Evolutionary conservation across 1,140 invertebrate species (phyloP), one percentile per base, ranked within the genome.

Genomic region (Lordiphosa clarofinis): DNA sequence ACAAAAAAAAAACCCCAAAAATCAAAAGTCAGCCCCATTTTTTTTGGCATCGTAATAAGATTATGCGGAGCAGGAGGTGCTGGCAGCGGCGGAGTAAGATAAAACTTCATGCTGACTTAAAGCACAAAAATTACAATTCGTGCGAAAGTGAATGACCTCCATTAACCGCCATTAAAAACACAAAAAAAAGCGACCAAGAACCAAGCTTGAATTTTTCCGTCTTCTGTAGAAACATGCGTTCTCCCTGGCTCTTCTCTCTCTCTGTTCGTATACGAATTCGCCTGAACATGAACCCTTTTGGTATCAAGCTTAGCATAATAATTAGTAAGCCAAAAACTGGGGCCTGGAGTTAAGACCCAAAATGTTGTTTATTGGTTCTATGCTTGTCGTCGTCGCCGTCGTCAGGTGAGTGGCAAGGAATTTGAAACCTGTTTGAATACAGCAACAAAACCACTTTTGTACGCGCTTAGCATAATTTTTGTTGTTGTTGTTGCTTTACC

Each of bases 71-170:
- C 58, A 44, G 6, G 13, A 5, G 37, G n/a, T 46, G 28, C 49
- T 40, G 31, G 58, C 40, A 44, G 19, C 33, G 53, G 40, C 46
- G 53, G 10, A 44, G 56, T 56, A 53, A 73, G 70, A 56, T 53
- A 63, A 71, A 71, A 55, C 57, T 48, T 37, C 43, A 43, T 54
- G 56, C 63, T 57, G 55, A 72, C 69, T 84, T 72, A 72, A 84
- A 73, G 79, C 70, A 84, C 65, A 73, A 73, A 71, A 66, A 75
- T 68, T 68, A 86, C 68, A 75, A 81, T 86, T 86, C 81, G 81
- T 86, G 74, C 72, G 81, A 86, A 86, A 86, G 81, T 86, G 81
- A 86, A 86, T 86, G 81, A 86, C 81, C 81, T 86, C 81, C 81
- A 86, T 86, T 86, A 86, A 86, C 81, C 81, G 73, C 65, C 70